Conservation (phyloP, 2,888 invertebrate species). For the Agriopis marginaria region DNA sequence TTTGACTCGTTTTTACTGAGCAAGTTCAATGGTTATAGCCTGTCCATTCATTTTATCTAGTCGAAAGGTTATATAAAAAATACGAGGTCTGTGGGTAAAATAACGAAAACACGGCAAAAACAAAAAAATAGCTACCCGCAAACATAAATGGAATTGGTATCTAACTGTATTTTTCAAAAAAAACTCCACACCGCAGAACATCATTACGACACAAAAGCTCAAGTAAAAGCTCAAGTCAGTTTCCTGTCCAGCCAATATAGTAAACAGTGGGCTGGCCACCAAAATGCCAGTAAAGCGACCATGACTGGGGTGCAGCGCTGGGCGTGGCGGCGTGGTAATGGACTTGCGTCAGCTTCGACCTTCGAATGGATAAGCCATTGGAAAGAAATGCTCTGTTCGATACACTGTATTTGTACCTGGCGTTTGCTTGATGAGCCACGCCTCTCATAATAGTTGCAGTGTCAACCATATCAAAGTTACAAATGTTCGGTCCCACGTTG, state of each 20-base stretch:
- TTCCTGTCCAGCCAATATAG: conserved; percentile 21
- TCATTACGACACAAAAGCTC: not conserved
- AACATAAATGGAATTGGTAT: too few relatives aligned
- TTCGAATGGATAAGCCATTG: conserved; percentile 9
- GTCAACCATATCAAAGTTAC: not conserved
- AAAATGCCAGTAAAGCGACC: conserved; percentile 30
- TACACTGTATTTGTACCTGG: not conserved
- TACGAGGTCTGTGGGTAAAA: too few relatives aligned
- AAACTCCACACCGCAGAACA: not conserved
- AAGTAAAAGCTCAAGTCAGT: conserved; percentile 3
- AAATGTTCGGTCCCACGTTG: conserved; percentile 2
- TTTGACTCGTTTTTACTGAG: too few relatives aligned
- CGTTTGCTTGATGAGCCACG: not conserved
- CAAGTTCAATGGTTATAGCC: too few relatives aligned
- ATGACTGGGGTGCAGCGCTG: conserved; percentile 33
- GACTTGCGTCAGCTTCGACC: conserved; percentile 16
- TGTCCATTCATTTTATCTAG: too few relatives aligned
- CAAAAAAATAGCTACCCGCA: too few relatives aligned
- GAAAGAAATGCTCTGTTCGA: not conserved
- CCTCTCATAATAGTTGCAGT: not conserved
- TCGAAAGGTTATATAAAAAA: too few relatives aligned
- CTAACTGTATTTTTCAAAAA: too few relatives aligned
- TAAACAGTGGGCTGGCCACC: conserved; percentile 30
- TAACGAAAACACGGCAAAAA: too few relatives aligned
- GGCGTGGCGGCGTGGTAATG: conserved; percentile 20